phyloP scores from a whole-genome alignment of 2,113 vertebrate genomes.

The Ciconia stormi region DNA sequence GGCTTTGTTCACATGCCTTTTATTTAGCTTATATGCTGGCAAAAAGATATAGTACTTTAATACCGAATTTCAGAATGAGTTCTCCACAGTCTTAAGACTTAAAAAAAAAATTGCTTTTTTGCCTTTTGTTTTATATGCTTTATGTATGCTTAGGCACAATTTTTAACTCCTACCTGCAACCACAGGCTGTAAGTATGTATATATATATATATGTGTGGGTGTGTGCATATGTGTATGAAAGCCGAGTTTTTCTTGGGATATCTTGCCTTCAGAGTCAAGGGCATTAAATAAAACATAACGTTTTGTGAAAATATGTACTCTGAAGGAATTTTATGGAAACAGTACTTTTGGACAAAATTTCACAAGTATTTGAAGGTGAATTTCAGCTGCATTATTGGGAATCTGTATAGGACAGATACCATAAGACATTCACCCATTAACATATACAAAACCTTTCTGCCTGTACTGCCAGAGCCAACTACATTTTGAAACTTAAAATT shows the following conservation, averaged over 20 bases:
- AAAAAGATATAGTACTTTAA: not conserved
- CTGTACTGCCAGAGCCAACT: not conserved
- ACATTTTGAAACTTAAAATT: not conserved
- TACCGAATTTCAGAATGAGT: not conserved
- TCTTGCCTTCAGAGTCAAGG: not conserved
- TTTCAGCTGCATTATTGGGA: not conserved
- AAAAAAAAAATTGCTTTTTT: not conserved
- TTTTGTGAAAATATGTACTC: not conserved
- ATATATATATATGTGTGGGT: accelerated
- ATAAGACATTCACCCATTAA: not conserved
- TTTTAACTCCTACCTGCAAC: not conserved
- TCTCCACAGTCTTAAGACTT: not conserved
- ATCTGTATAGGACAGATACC: not conserved
- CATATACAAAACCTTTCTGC: not conserved
- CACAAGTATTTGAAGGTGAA: not conserved
- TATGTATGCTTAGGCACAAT: not conserved
- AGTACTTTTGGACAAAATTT: not conserved
- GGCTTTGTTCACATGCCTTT: not conserved
- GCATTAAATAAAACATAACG: not conserved
- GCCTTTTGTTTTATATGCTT: not conserved
- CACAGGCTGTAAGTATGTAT: not conserved
- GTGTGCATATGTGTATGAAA: not conserved
- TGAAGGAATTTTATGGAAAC: not conserved
- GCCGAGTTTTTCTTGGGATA: not conserved
- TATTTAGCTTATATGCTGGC: not conserved